These are phyloP conservation scores for Pempheris klunzingeri DNA, from an alignment of 2,797 vertebrate genomes.

Conservation along the genomic window DNA sequence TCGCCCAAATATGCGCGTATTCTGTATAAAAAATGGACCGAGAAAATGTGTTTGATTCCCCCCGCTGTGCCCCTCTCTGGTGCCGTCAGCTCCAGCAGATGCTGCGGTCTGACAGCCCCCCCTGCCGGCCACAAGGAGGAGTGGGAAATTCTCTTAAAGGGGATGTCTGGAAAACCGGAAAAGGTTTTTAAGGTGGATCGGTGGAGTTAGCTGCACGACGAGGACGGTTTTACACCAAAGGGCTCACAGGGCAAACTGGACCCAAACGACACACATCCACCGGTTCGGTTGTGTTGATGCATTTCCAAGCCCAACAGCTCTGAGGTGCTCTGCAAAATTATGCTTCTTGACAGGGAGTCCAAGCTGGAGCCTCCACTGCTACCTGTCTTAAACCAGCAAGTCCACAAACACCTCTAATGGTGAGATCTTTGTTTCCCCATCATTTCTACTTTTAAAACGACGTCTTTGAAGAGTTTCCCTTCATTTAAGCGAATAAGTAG, in stretches of 20 bases:
- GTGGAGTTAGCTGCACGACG: slow-evolving; percentile 57
- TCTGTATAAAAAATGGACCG: slow-evolving; percentile 53
- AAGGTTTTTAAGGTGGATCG: slow-evolving; percentile 83
- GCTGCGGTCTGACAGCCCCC: slow-evolving; percentile 65
- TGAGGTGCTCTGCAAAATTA: not conserved
- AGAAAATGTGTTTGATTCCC: slow-evolving; percentile 67
- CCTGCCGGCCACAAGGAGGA: not conserved
- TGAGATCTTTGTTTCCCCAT: not conserved
- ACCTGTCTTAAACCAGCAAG: not conserved
- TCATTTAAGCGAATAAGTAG: not conserved
- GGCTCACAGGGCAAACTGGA: slow-evolving; percentile 36
- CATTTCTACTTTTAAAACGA: not conserved
- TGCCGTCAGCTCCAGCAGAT: not conserved
- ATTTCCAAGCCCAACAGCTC: not conserved
- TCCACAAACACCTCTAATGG: not conserved
- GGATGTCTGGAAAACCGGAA: slow-evolving; percentile 80
- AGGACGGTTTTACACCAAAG: slow-evolving; percentile 12
- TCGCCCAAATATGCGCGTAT: slow-evolving; percentile 43
- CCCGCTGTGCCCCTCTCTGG: slow-evolving; percentile 46
- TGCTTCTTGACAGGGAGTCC: not conserved
- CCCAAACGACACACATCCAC: not conserved
- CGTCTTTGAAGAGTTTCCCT: not conserved
- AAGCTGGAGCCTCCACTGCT: not conserved
- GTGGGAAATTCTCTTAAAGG: slow-evolving; percentile 77
- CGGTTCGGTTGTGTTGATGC: not conserved